Evolutionary conservation across 2,888 invertebrate genomes (phyloP).

Genomic region (Chloromyia formosa): DNA sequence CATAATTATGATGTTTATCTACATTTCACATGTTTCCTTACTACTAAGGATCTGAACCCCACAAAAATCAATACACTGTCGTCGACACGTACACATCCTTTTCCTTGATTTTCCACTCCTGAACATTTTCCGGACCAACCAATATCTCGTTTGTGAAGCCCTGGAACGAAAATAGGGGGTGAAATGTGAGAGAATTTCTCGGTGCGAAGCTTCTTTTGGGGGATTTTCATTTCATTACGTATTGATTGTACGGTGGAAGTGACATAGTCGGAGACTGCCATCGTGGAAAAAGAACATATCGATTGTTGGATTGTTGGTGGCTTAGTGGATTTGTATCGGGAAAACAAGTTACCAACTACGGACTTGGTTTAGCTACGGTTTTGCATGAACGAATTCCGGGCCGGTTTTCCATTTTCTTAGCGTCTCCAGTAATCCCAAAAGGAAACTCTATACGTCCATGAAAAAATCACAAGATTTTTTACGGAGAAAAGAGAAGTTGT

Average conservation of each 20-base stretch:
- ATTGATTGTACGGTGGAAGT: constrained; percentile 41
- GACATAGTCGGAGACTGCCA: constrained; percentile 39
- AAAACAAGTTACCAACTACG: constrained; percentile 4
- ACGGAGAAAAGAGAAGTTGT: neutral
- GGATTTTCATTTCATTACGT: constrained; percentile 45
- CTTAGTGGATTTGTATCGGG: constrained; percentile 24
- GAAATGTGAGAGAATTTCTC: constrained; percentile 21
- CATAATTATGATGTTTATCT: too few species aligned
- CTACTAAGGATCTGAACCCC: too few species aligned
- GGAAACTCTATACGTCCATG: neutral
- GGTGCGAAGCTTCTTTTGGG: constrained; percentile 33
- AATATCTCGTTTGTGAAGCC: neutral
- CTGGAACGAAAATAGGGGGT: constrained; percentile 28
- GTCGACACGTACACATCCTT: too few species aligned
- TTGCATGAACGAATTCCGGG: constrained; percentile 7
- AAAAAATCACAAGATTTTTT: neutral
- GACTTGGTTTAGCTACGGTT: constrained; percentile 10
- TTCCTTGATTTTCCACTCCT: too few species aligned
- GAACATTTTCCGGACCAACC: neutral
- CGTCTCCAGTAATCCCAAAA: too few species aligned
- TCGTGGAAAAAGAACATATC: constrained; percentile 40
- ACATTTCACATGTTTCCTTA: too few species aligned
- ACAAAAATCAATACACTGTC: too few species aligned
- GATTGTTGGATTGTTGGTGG: constrained; percentile 18
- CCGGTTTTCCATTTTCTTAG: constrained; percentile 1